phyloP scores from a whole-genome alignment of 2,888 invertebrate species.

The Sceliomorpha sp. region DNA sequence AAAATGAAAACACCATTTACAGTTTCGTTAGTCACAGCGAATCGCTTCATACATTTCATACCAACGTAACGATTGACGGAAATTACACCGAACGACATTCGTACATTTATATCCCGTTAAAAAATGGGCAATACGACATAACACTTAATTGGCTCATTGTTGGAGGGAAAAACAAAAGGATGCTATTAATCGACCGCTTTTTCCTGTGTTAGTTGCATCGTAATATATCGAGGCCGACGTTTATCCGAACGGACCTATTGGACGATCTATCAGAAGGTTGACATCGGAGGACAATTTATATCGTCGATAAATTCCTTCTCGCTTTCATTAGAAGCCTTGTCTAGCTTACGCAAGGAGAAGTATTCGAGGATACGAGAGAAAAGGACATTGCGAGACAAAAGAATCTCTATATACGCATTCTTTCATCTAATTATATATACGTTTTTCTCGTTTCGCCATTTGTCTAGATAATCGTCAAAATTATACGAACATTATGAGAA shows the following conservation, averaged over 20 bases:
- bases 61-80: neutral
- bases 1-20: too few relatives aligned
- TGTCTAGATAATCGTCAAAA: neutral
- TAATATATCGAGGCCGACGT: constrained; percentile 46
- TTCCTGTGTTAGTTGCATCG: constrained; percentile 27
- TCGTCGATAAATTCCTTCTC: constrained; percentile 75
- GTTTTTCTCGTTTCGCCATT: constrained; percentile 35
- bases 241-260: constrained; percentile 55
- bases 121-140: neutral
- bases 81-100: too few relatives aligned
- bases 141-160: constrained; percentile 20
- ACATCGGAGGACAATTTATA: constrained; percentile 70
- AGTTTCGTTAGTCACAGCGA: too few relatives aligned
- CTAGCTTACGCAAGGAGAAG: constrained; percentile 40
- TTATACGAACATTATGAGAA: too few relatives aligned
- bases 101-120: too few relatives aligned
- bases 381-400: constrained; percentile 36
- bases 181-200: constrained; percentile 17
- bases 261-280: constrained; percentile 63
- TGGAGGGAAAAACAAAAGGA: constrained; percentile 16
- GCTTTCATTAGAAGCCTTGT: constrained; percentile 74
- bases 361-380: constrained; percentile 32
- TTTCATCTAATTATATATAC: constrained; percentile 44
- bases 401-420: constrained; percentile 29
- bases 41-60: too few relatives aligned